Conservation (phyloP, 1,140 invertebrate species). For the Phenacoccus solenopsis region DNA sequence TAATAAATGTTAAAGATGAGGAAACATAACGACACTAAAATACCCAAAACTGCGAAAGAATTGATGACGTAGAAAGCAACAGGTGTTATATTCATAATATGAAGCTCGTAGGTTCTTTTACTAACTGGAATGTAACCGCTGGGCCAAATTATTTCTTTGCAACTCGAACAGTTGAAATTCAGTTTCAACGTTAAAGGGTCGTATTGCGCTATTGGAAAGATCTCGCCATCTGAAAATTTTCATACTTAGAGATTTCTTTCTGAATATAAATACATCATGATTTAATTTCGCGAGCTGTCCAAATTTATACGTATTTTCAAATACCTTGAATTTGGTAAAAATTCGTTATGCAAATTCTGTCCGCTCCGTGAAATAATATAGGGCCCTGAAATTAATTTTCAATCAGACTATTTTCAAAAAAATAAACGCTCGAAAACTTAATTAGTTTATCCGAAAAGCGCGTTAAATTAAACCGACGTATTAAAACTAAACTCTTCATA, state of each 20-base stretch:
- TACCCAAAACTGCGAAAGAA: constrained; percentile 56
- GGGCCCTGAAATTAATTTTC: not conserved
- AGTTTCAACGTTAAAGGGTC: constrained; percentile 49
- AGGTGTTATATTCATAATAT: constrained; percentile 59
- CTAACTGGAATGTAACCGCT: constrained; percentile 63
- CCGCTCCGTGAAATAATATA: not conserved
- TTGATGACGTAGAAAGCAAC: constrained; percentile 55
- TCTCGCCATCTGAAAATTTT: constrained; percentile 46
- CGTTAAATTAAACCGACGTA: not conserved
- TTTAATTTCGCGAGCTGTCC: too few species aligned
- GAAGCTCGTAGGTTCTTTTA: constrained; percentile 51
- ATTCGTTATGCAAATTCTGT: not conserved
- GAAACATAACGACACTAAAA: constrained; percentile 62
- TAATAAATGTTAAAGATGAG: constrained; percentile 78
- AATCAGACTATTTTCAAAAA: not conserved
- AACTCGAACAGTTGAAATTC: constrained; percentile 56
- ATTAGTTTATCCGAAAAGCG: not conserved
- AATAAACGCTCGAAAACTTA: not conserved
- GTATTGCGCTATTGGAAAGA: constrained; percentile 59
- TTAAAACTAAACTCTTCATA: not conserved
- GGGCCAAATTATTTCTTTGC: constrained; percentile 56
- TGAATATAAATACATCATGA: too few species aligned
- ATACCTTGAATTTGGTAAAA: not conserved
- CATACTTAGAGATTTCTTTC: not conserved
- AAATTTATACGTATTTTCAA: not conserved